A percentile compares a stretch with the other conserved stretches of the same genome.
Conservation (phyloP, 2,797 vertebrate species). For the Prionace glauca region DNA sequence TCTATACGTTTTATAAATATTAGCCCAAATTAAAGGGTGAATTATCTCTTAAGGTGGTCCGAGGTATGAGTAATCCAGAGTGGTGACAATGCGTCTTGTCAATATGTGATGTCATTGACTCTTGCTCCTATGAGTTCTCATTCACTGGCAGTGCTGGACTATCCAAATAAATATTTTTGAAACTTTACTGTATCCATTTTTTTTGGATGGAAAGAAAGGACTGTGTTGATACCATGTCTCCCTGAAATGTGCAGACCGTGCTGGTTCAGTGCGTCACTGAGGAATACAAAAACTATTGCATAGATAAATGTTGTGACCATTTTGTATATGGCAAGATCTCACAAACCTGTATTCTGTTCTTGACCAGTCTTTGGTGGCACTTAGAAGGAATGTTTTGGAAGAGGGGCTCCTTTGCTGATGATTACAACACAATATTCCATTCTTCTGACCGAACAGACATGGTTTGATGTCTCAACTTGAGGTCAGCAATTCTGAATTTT, state of each 20-base stretch:
- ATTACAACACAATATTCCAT: not conserved
- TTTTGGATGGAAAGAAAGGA: not conserved
- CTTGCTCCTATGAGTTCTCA: not conserved
- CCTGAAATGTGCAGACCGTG: not conserved
- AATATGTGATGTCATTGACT: not conserved
- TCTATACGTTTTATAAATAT: not conserved
- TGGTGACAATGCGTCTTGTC: not conserved
- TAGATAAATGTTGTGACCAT: not conserved
- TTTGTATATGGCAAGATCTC: not conserved
- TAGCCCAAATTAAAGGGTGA: not conserved
- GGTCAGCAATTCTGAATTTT: not conserved
- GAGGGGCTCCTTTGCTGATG: not conserved
- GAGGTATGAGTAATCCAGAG: not conserved
- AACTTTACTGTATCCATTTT: not conserved
- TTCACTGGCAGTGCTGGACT: not conserved
- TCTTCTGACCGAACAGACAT: not conserved
- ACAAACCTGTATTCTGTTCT: not conserved
- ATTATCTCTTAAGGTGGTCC: not conserved
- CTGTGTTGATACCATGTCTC: not conserved
- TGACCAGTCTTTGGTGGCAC: not conserved
- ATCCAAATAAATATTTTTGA: not conserved
- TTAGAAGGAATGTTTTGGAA: not conserved
- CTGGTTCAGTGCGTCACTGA: not conserved
- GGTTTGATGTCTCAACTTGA: not conserved
- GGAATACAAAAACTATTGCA: not conserved